Conservation (phyloP, 2,113 vertebrate genomes). For the Raja brachyura region DNA sequence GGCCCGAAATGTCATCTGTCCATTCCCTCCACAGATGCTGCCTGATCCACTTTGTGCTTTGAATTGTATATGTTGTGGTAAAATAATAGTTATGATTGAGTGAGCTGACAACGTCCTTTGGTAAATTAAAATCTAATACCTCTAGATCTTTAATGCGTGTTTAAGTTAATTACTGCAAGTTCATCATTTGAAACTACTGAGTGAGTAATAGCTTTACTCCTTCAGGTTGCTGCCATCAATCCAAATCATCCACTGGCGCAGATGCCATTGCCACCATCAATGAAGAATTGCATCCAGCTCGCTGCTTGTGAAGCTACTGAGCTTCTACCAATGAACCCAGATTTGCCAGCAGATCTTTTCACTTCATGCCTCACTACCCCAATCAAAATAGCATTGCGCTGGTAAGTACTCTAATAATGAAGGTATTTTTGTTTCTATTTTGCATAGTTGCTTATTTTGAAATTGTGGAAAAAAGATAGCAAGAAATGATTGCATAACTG, state of each 20-base stretch:
- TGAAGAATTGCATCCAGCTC: slow-evolving; percentile 99
- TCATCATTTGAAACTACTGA: neutral
- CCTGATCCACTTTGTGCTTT: neutral
- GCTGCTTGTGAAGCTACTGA: slow-evolving; percentile 90
- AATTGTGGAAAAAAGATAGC: neutral
- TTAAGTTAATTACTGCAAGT: neutral
- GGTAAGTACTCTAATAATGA: slow-evolving; percentile 60
- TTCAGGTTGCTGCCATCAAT: slow-evolving; percentile 91
- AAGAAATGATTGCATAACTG: neutral
- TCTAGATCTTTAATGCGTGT: neutral
- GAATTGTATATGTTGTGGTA: neutral
- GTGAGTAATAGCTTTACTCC: neutral
- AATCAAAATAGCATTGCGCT: slow-evolving; percentile 93
- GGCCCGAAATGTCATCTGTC: too few species aligned
- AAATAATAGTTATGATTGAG: slow-evolving; percentile 1
- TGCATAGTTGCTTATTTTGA: neutral
- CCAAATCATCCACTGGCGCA: slow-evolving; percentile 93
- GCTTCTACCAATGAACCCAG: slow-evolving; percentile 93
- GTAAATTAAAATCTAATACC: neutral
- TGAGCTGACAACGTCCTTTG: neutral
- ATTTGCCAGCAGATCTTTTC: slow-evolving; percentile 93
- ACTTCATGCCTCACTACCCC: slow-evolving; percentile 96
- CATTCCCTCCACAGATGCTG: too few species aligned
- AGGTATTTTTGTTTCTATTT: neutral
- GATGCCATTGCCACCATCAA: slow-evolving; percentile 91